Evolutionary conservation across 2,888 invertebrate genomes (phyloP), one percentile per base, ranked within the genome.

Genomic region (Plagodis pulveraria): DNA sequence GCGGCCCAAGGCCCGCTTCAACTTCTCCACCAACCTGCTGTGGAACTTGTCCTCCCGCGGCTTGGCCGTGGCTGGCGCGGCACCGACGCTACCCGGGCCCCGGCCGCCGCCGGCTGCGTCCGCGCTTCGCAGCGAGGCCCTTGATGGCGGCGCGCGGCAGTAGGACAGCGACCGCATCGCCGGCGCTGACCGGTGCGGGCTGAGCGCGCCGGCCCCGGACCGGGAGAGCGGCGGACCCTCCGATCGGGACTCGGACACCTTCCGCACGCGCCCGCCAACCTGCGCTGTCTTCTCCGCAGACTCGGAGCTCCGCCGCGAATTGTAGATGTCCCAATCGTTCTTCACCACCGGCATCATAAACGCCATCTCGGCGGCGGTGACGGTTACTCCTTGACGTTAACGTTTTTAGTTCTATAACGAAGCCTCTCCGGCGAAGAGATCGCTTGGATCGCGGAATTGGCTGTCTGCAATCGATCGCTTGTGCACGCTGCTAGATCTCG

Each of bases 341-440:
- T 97, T 97, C 92, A 98, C 95, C 70, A 98, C 97, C 60, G 97
- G 98, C 97, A 98, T 97, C 97, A 97, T 97, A 93, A 98, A 98
- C 94, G 98, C 98, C 98, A 98, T 98, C 89, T 87, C 89, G 87
- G 78, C 87, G 89, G 73, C 75, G 80, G 75, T 69, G 72, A 82
- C 85, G 86, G 87, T 82, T 76, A 71, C 81, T 88, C 90, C 82
- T 88, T 76, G 69, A 78, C 75, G 76, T 86, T 80, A 86, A 88
- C 91, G 91, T 91, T 86, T 91, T 91, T 84, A 84, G 74, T 76
- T 73, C 72, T 73, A 73, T 84, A 71, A 66, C 73, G 79, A 69
- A 77, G 73, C 76, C 79, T 72, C 63, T 63, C 69, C 72, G 65
- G 73, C 69, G 73, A 77, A 79, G 72, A 75, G 71, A 63, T 61